These are phyloP conservation scores for Popillia japonica DNA, from an alignment of 1,140 invertebrate genomes.

Conservation along the genomic window DNA sequence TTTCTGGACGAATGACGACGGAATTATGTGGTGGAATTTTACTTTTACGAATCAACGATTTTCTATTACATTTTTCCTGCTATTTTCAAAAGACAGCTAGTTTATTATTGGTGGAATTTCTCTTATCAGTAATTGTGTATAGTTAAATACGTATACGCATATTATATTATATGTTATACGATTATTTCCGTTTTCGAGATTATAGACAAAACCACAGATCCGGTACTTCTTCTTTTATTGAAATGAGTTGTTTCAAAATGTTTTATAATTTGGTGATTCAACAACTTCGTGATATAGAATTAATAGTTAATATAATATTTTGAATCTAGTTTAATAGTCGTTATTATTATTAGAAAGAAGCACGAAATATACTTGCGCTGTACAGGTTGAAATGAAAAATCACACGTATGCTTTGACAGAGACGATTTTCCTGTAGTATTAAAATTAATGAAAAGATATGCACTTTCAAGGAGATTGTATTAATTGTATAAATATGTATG, in stretches of 20 bases:
- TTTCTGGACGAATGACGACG: background rate
- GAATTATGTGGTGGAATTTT: background rate
- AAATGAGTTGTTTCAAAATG: background rate
- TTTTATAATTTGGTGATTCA: background rate
- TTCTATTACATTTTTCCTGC: background rate
- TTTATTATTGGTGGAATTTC: slow-evolving; percentile 18
- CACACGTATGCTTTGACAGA: too few species aligned
- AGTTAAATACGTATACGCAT: background rate
- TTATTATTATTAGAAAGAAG: too few species aligned
- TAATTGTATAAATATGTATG: too few species aligned
- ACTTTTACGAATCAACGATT: background rate
- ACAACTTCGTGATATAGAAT: too few species aligned
- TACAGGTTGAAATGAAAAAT: too few species aligned
- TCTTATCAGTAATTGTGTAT: slow-evolving; percentile 12
- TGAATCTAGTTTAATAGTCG: too few species aligned
- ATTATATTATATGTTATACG: background rate
- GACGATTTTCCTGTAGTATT: too few species aligned
- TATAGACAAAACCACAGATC: slow-evolving; percentile 29
- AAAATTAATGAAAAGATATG: too few species aligned
- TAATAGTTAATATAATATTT: too few species aligned
- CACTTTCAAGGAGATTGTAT: too few species aligned
- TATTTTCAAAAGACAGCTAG: background rate
- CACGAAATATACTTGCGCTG: too few species aligned
- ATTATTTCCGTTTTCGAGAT: slow-evolving; percentile 28
- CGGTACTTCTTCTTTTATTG: background rate